phyloP scores from a whole-genome alignment of 1,140 invertebrate species.

The Cryptotermes secundus region DNA sequence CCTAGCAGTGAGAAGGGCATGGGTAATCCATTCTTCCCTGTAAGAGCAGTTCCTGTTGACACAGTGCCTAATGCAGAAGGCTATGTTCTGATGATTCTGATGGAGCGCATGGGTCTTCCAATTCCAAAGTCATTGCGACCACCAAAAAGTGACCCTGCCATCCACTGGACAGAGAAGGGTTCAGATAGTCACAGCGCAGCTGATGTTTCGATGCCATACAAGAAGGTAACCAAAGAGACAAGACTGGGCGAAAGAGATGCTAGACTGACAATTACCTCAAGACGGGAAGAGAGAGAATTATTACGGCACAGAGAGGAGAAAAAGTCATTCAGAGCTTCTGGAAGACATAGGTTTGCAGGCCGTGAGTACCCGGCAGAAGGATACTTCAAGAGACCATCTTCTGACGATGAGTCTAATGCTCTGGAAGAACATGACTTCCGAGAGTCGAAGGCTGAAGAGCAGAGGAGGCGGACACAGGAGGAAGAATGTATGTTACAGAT shows the following conservation, averaged over 20 bases:
- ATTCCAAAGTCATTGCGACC: no score
- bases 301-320: background rate
- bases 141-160: no score
- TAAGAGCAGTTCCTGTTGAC: background rate
- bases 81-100: background rate
- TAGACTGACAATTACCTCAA: background rate
- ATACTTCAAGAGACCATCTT: background rate
- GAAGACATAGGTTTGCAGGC: background rate
- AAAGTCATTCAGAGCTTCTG: background rate
- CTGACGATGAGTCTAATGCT: background rate
- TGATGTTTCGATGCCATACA: no score
- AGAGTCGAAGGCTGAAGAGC: background rate
- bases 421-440: background rate
- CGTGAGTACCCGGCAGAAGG: background rate
- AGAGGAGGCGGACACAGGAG: background rate
- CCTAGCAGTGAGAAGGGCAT: background rate
- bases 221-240: no score
- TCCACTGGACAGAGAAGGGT: background rate
- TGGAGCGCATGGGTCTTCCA: background rate
- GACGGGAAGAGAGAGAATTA: background rate
- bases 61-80: background rate
- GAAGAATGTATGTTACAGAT: background rate
- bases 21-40: background rate
- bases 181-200: background rate
- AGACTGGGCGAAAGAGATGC: background rate